Evolutionary conservation across 2,888 invertebrate species (phyloP).

Genomic region (Campopleginae sp.): DNA sequence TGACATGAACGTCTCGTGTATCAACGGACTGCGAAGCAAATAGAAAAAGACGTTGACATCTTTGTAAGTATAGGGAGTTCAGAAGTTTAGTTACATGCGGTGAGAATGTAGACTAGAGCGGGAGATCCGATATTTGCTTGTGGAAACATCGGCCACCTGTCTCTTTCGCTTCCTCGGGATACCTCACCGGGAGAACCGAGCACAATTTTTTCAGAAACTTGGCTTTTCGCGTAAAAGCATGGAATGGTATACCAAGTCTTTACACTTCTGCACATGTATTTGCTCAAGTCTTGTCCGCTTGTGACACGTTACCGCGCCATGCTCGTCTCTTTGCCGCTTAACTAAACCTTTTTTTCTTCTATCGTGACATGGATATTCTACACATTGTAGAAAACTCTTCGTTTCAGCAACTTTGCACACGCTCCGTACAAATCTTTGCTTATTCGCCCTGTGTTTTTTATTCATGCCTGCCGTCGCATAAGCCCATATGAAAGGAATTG

Average conservation of each 20-base stretch:
- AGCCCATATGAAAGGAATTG: constrained; percentile 49
- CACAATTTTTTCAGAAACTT: constrained; percentile 67
- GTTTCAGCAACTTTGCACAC: constrained; percentile 55
- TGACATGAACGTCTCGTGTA: constrained; percentile 53
- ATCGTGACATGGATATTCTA: constrained; percentile 40
- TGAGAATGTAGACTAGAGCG: constrained; percentile 22
- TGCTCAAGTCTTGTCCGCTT: constrained; percentile 55
- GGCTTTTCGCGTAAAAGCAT: constrained; percentile 53
- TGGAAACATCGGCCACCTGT: constrained; percentile 63
- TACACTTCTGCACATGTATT: constrained; percentile 7
- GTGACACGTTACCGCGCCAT: constrained; percentile 51
- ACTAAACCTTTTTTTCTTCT: constrained; percentile 44
- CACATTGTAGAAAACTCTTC: constrained; percentile 36
- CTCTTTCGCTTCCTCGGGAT: constrained; percentile 38
- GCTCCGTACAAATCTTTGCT: constrained; percentile 22
- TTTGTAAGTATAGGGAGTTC: constrained; percentile 12
- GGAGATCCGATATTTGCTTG: constrained; percentile 64
- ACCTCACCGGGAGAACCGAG: constrained; percentile 50
- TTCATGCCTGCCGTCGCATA: constrained; percentile 15
- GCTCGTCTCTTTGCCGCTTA: constrained; percentile 54
- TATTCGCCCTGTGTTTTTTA: constrained; percentile 42
- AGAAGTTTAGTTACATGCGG: neutral
- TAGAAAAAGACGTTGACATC: constrained; percentile 32
- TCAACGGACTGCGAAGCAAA: constrained; percentile 35
- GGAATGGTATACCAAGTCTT: constrained; percentile 38